phyloP scores from a whole-genome alignment of 2,797 vertebrate species.

The Crossoptilon crossoptilon region DNA sequence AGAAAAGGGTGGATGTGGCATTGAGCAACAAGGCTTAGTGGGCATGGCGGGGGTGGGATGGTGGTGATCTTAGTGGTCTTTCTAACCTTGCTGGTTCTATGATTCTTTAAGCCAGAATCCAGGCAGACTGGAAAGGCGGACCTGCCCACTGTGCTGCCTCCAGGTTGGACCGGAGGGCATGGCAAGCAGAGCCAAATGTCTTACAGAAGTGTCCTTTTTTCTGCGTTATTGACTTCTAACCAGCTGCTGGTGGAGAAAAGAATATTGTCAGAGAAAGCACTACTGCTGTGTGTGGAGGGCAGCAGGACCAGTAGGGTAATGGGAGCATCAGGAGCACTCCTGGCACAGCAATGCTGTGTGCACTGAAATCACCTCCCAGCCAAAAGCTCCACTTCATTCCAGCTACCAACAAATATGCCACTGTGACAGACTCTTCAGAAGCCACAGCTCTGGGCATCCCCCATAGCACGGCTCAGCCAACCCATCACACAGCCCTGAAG shows the following conservation, averaged over 20 bases:
- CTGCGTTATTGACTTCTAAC: not conserved
- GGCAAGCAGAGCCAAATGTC: not conserved
- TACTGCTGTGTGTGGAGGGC: not conserved
- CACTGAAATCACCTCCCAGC: not conserved
- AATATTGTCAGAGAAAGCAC: not conserved
- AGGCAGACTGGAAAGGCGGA: not conserved
- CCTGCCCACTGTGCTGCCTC: not conserved
- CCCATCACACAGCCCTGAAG: not conserved
- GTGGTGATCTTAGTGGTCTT: too few species aligned
- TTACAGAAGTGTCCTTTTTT: not conserved
- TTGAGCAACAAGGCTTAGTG: too few species aligned
- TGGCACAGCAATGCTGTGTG: rapidly evolving
- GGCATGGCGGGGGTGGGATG: too few species aligned
- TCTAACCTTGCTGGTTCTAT: too few species aligned
- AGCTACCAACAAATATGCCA: not conserved
- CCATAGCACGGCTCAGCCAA: not conserved
- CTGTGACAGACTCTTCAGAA: not conserved
- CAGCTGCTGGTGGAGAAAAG: not conserved
- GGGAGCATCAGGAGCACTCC: not conserved
- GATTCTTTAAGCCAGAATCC: not conserved
- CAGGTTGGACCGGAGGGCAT: not conserved
- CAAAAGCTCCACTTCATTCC: not conserved
- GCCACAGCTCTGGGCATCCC: not conserved
- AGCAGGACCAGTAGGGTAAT: not conserved
- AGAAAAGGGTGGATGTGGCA: too few species aligned